These are phyloP conservation scores for Clistopyga incitator DNA, from an alignment of 2,888 invertebrate genomes.

Conservation along the genomic window DNA sequence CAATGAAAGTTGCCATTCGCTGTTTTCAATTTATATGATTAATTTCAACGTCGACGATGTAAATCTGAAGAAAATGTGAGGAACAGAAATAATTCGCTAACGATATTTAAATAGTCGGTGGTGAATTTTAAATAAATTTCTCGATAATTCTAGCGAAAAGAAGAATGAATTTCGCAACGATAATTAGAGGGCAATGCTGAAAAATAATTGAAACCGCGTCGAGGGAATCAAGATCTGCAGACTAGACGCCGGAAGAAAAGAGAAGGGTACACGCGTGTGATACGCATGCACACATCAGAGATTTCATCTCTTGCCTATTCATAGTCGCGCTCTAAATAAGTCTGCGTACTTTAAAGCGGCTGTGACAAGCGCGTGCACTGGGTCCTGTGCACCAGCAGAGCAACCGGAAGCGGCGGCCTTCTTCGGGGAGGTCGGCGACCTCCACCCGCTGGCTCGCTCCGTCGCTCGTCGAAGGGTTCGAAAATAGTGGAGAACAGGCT, in stretches of 20 bases:
- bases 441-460: constrained; percentile 43
- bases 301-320: constrained; percentile 55
- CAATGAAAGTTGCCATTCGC: too few species aligned
- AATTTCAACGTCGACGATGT: too few species aligned
- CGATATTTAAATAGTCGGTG: too few species aligned
- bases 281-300: constrained; percentile 25
- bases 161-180: too few species aligned
- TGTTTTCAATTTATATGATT: too few species aligned
- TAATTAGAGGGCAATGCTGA: too few species aligned
- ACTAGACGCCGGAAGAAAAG: background rate
- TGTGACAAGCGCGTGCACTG: constrained; percentile 38
- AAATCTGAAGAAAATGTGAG: too few species aligned
- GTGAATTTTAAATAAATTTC: too few species aligned
- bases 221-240: background rate
- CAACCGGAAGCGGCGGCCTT: constrained; percentile 72
- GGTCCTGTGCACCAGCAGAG: constrained; percentile 24
- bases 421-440: constrained; percentile 69
- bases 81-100: too few species aligned
- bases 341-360: constrained; percentile 26
- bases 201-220: background rate
- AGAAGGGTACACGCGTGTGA: constrained; percentile 10
- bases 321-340: constrained; percentile 63
- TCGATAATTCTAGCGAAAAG: too few species aligned
- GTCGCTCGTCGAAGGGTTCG: constrained; percentile 47
- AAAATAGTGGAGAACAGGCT: constrained; percentile 45